Evolutionary conservation across 1,140 invertebrate genomes (phyloP), one percentile per base, ranked within the genome.

Genomic region (Eumaeus atala): DNA sequence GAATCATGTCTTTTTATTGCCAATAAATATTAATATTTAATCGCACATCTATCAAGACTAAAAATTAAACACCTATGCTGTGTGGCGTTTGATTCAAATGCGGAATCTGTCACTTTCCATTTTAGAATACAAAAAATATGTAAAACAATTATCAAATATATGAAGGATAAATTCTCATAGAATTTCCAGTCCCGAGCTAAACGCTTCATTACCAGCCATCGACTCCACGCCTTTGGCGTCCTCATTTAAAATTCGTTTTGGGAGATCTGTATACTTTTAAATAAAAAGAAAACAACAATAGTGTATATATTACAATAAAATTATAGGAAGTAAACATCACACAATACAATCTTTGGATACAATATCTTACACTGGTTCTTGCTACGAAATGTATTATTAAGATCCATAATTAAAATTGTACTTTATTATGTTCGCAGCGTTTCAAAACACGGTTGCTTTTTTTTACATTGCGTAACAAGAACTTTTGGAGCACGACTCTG

Each of bases 331-430:
- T 77, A 70, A 77, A 58, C 73, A 83, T 81, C 79, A 85, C 78
- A 85, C 77, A 73, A 70, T 72, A 72, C 76, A 80, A 81, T 85
- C 79, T 85, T 85, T 85, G 82, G 82, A 85, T 83, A 85, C 79
- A 82, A 82, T 79, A 76, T 72, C 59, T 58, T 54, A 57, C 36
- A 33, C 50, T 53, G 36, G 59, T 51, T 37, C 12, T 56, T 34
- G 54, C 47, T 44, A 11, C 18, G 49, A 52, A 59, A 56, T 54
- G 11, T 61, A 36, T 12, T 33, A n/a, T 35, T 3, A 11, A 35
- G 10, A 48, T 42, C 37, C 48, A 37, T 28, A 34, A 36, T n/a
- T 49, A 33, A 12, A 37, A n/a, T 28, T 28, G 2, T 28, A 28
- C 21, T 6, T 28, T 28, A 3, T 28, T 6, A 28, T 28, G 6